Base-by-base conservation (phyloP, 2,113 vertebrate species). In the Dipodomys ordii region DNA sequence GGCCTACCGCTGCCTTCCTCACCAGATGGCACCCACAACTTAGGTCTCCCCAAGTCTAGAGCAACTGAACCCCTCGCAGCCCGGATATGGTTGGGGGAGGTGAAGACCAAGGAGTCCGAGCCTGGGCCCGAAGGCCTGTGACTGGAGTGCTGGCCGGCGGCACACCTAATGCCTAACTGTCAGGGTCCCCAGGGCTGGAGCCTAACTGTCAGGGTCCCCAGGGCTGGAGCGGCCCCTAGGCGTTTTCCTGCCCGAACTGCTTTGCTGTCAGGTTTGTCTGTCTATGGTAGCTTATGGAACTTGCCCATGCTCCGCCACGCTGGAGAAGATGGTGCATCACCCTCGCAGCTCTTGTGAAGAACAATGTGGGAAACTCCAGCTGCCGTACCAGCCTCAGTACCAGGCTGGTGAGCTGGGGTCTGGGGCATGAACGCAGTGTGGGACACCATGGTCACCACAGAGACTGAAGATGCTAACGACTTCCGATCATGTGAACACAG, bases 381-480 rank as follows among this genome's bases (percentile, higher is more conserved):
- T 10, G 53, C 23, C 35, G 64, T 13, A 15, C 11, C 1, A 30
- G 3, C 1, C 9, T 7, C 15, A 16, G 25, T 2, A 16, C 64
- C 76, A 10, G 23, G 62, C 62, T 64, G 23, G 11, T 2, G 62
- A 57, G 53, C 53, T 13, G 4, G 53, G 53, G 53, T 18, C 53
- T 3, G 3, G 53, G 53, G 16, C 53, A 13, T 13, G 12, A 18
- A 23, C 12, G 20, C 11, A 6, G 16, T 11, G 18, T 23, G 49
- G 3, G 30, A 39, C 0, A 0, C 11, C 5, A 11, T 0, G 3
- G 11, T 13, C 60, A 4, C 44, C 32, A 10, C 0, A 57, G 39
- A 65, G 25, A 20, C 44, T 32, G 3, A 30, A 15, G n/a, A 67
- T 1, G 1, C 20, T 19, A 20, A 25, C 13, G 65, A 80, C 60